Percentiles rank a stretch among this genome's conserved stretches.
Evolutionary conservation across 2,113 vertebrate genomes (phyloP).

Genomic region (Dromiciops gliroides): DNA sequence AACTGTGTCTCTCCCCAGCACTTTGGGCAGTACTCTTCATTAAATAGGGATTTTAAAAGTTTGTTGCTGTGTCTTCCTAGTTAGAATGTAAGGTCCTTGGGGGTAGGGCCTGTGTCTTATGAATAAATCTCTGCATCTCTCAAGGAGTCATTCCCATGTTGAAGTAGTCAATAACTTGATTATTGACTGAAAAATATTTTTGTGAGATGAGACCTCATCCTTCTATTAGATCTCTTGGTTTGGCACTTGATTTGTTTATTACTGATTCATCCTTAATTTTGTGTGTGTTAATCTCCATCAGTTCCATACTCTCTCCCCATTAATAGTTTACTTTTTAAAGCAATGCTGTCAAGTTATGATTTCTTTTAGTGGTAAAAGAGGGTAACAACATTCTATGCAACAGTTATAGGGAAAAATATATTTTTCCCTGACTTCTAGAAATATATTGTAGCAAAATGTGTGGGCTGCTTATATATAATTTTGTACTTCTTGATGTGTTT

Average conservation of each 20-base stretch:
- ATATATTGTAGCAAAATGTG: not conserved
- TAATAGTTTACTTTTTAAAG: no score
- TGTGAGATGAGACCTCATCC: not conserved
- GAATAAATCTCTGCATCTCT: no score
- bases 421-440: not conserved
- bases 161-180: not conserved
- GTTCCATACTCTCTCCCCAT: not conserved
- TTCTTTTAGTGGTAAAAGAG: not conserved
- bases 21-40: not conserved
- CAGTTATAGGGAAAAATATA: not conserved
- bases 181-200: not conserved
- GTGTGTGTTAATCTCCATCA: not conserved
- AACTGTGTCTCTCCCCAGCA: not conserved
- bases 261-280: not conserved
- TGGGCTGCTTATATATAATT: not conserved
- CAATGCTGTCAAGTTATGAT: not conserved
- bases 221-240: not conserved
- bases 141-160: not conserved
- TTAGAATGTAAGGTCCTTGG: not conserved
- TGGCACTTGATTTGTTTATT: not conserved
- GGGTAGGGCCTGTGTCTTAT: no score
- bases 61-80: not conserved
- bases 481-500: not conserved
- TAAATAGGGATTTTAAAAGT: not conserved
- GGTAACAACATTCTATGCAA: not conserved